Conservation (phyloP, 2,797 vertebrate genomes). For the Taeniopygia guttata region DNA sequence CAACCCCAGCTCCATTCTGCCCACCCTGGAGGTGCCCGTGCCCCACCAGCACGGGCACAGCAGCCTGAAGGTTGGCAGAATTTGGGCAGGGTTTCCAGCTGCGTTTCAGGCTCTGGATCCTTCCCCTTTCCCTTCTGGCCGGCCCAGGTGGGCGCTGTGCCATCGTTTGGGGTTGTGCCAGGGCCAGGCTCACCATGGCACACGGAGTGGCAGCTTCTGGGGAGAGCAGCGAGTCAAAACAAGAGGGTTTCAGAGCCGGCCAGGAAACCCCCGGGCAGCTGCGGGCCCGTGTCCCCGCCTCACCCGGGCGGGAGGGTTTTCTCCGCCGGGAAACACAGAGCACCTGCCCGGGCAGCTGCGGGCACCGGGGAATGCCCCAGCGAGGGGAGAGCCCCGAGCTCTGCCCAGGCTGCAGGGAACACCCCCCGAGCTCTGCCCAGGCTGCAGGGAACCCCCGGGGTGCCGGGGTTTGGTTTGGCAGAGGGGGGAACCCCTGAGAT, state of each 20-base stretch:
- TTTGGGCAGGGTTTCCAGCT: background rate
- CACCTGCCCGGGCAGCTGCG: conserved; percentile 29
- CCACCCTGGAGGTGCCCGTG: rapidly evolving
- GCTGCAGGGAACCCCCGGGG: background rate
- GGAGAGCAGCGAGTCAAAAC: background rate
- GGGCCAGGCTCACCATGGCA: rapidly evolving
- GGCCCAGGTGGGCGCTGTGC: background rate
- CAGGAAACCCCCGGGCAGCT: conserved; percentile 13
- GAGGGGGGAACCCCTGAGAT: background rate
- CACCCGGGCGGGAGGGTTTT: background rate
- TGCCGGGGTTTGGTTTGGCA: rapidly evolving
- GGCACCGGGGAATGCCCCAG: background rate
- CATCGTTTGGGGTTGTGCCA: rapidly evolving
- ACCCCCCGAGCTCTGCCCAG: background rate
- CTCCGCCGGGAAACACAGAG: background rate
- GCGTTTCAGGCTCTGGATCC: background rate
- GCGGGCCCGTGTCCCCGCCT: background rate
- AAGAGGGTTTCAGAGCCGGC: background rate
- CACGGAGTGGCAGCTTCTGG: rapidly evolving
- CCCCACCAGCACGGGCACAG: background rate
- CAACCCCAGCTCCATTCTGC: background rate
- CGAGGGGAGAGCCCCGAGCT: background rate
- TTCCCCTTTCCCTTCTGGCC: background rate
- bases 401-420: background rate
- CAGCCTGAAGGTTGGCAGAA: background rate